Evolutionary conservation across 2,888 invertebrate species (phyloP), one percentile per base, ranked within the genome.

Genomic region (Caenorhabditis becei): DNA sequence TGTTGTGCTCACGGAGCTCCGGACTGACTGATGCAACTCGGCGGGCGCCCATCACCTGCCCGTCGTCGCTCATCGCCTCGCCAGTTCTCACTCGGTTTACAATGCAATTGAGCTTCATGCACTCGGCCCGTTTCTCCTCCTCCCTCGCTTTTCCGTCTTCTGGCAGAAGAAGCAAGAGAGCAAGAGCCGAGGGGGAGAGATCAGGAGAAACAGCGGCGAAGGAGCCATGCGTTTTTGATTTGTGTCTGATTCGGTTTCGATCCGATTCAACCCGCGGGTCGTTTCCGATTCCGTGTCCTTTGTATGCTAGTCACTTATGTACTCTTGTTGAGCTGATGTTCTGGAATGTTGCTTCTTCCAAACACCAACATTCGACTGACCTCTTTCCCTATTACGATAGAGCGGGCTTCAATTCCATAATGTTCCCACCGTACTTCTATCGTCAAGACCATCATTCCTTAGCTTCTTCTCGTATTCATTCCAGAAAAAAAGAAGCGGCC

Each of bases 191-290:
- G 14, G 23, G 8, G 23, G 41, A 59, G 49, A 62, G 26, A 44
- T 8, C 5, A 16, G 28, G 54, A 37, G 28, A 54, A 24, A 54
- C 2, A 49, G 10, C 8, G 44, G n/a, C n/a, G n/a, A n/a, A 24
- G 58, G 44, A 49, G 23, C 35, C 63, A 63, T 63, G 63, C 56
- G 62, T 72, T 72, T 56, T 44, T 56, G 63, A 59, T 70, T 61
- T 70, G 59, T 53, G 37, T 51, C 35, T 32, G 58, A 41, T 41
- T 54, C 41, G 66, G 41, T 41, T 37, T 37, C 26, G 59, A 53
- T 53, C 32, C 53, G 59, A 24, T 24, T 51, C 51, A 28, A 41
- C 23, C 26, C 32, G 47, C 26, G 32, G 10, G 4, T 32, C 32
- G n/a, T n/a, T n/a, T n/a, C n/a, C n/a, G n/a, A n/a, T n/a, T n/a